A percentile compares a stretch with the other conserved stretches of the same genome.
Conservation (phyloP, 2,888 invertebrate species). For the Autographa gamma region DNA sequence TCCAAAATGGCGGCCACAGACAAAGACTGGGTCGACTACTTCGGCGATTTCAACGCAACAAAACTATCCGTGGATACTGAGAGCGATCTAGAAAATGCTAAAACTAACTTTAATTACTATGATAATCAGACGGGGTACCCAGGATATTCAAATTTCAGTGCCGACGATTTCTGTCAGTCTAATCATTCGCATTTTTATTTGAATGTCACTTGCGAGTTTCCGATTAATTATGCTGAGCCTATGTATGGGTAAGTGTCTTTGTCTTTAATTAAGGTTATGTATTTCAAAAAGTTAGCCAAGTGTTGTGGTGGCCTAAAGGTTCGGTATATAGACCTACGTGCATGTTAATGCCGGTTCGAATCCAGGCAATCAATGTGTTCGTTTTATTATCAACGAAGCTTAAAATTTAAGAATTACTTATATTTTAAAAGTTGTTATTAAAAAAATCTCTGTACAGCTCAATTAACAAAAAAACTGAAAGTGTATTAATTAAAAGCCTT, state of each 20-base stretch:
- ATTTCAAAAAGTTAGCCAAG: background rate
- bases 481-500: background rate
- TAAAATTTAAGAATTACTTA: no score
- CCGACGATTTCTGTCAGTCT: conserved; percentile 81
- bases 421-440: background rate
- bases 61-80: conserved; percentile 44
- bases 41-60: conserved; percentile 67
- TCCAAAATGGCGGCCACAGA: conserved; percentile 77
- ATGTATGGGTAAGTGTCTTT: conserved; percentile 89
- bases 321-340: no score
- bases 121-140: conserved; percentile 70
- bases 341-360: no score
- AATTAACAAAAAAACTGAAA: conserved; percentile 9
- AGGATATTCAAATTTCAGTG: conserved; percentile 77
- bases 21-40: conserved; percentile 76
- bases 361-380: no score
- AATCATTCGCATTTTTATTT: conserved; percentile 85
- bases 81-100: conserved; percentile 54
- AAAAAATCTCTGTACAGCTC: background rate
- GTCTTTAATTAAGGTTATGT: background rate
- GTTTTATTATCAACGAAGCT: no score
- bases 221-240: conserved; percentile 91
- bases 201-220: conserved; percentile 91
- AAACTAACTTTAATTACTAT: conserved; percentile 63
- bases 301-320: no score